Conservation (phyloP, 2,113 vertebrate species). For the Anser cygnoides region DNA sequence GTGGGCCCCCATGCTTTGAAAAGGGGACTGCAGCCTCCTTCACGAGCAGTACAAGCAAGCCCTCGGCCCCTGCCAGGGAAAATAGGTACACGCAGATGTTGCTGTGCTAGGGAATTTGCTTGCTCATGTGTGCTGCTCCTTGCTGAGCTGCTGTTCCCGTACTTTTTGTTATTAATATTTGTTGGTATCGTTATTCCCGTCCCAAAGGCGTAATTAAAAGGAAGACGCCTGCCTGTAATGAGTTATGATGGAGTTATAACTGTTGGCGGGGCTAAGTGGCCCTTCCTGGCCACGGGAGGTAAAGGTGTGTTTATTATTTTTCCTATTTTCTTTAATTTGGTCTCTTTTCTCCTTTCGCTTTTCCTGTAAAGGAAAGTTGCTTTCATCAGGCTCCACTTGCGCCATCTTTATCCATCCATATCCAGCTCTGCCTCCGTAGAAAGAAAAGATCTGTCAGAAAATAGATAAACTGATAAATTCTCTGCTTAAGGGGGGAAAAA, state of each 20-base stretch:
- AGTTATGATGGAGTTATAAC: not conserved
- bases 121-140: not conserved
- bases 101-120: not conserved
- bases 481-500: rapidly evolving
- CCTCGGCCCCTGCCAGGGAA: not conserved
- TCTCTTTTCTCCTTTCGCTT: too few species aligned
- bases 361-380: too few species aligned
- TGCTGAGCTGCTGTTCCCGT: not conserved
- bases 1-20: not conserved
- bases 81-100: too few species aligned
- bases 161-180: not conserved
- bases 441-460: not conserved
- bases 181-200: not conserved
- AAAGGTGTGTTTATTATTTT: not conserved
- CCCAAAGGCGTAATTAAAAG: not conserved
- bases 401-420: not conserved
- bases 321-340: too few species aligned
- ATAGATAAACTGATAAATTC: not conserved
- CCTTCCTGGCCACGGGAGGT: not conserved
- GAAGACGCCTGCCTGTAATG: not conserved
- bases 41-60: rapidly evolving
- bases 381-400: too few species aligned
- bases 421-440: not conserved
- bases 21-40: not conserved
- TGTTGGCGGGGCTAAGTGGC: not conserved